Evolutionary conservation across 2,888 invertebrate genomes (phyloP).

Genomic region (Rhorus exstirpatorius): DNA sequence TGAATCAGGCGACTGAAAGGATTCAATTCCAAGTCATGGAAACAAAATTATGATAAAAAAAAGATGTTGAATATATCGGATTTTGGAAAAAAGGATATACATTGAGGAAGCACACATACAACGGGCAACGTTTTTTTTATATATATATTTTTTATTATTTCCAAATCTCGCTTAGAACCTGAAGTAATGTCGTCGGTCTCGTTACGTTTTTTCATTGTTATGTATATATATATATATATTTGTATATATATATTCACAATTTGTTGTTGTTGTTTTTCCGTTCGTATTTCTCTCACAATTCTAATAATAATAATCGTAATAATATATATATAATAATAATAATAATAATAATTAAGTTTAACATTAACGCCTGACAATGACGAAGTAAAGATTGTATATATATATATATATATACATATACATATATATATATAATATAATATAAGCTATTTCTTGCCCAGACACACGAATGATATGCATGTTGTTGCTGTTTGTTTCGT

Average conservation of each 20-base stretch:
- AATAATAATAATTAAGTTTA: conserved; percentile 80
- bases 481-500: conserved; percentile 79
- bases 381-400: conserved; percentile 83
- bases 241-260: conserved; percentile 30
- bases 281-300: conserved; percentile 82
- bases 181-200: conserved; percentile 78
- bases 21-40: not conserved
- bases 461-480: conserved; percentile 86
- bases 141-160: conserved; percentile 76
- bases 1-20: too few species aligned
- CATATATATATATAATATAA: conserved; percentile 72
- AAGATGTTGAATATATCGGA: not conserved
- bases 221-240: conserved; percentile 28
- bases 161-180: conserved; percentile 82
- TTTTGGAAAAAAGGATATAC: not conserved
- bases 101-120: not conserved
- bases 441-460: conserved; percentile 85
- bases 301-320: conserved; percentile 82
- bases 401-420: conserved; percentile 78
- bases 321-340: conserved; percentile 74
- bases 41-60: not conserved
- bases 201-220: conserved; percentile 40
- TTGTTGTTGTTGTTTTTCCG: conserved; percentile 37
- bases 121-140: conserved; percentile 56
- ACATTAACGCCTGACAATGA: conserved; percentile 85